These are phyloP conservation scores for Apistogramma diplotaenia DNA, from an alignment of 2,113 vertebrate genomes.

Conservation along the genomic window DNA sequence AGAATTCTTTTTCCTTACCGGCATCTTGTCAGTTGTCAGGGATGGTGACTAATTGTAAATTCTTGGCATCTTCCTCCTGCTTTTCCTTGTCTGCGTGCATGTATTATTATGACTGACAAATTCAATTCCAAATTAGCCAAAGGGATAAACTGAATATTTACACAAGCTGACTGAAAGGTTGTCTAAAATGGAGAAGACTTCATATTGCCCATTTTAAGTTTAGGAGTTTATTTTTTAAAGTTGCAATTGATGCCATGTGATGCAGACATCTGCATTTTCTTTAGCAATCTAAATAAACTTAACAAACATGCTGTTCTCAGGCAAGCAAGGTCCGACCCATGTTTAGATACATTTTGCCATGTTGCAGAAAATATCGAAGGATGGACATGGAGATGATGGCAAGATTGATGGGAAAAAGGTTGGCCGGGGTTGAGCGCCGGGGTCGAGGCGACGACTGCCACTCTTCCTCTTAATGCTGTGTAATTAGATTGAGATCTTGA, in stretches of 20 bases:
- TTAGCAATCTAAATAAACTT: conserved; percentile 19
- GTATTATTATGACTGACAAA: conserved; percentile 9
- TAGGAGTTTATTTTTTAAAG: background rate
- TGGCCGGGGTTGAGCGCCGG: conserved; percentile 58
- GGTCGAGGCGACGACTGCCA: conserved; percentile 70
- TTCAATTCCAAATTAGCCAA: background rate
- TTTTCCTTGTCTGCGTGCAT: background rate
- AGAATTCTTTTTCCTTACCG: conserved; percentile 28
- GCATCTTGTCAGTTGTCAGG: conserved; percentile 16
- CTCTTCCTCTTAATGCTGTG: conserved; percentile 75
- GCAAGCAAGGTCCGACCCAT: background rate
- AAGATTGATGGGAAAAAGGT: conserved; percentile 79
- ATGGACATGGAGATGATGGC: conserved; percentile 47
- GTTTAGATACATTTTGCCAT: conserved; percentile 66
- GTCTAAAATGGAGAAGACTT: background rate
- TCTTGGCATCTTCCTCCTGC: conserved; percentile 10
- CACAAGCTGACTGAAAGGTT: background rate
- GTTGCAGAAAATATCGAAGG: conserved; percentile 61
- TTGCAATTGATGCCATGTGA: background rate
- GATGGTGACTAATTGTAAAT: conserved; percentile 23
- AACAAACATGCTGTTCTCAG: conserved; percentile 41
- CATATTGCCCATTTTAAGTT: background rate
- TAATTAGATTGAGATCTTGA: conserved; percentile 82
- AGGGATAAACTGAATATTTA: background rate
- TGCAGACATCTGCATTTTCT: conserved; percentile 1